Base-by-base conservation (phyloP, 2,113 vertebrate genomes). In the Sceloporus undulatus region DNA sequence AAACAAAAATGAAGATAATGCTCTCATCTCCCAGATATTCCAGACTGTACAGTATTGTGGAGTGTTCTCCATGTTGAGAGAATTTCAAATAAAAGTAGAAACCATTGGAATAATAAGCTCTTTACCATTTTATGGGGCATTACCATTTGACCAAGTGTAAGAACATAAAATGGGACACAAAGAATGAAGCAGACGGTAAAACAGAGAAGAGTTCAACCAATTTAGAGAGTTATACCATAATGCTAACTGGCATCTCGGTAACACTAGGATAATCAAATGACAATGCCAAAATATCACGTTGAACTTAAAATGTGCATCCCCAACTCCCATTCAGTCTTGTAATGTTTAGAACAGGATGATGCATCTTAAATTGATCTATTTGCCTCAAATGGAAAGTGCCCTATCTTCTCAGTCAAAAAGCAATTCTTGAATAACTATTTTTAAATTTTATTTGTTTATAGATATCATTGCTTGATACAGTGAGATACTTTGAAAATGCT, bases 351-450 rank as follows among this genome's bases (percentile, higher is more conserved):
- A 14, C 73, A 88, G 0, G 1, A 4, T 0, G 54, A 7, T 85
- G 92, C 71, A 91, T 7, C 18, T 85, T 21, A 29, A 56, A 70
- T 90, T 91, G 1, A 48, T 70, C 75, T 85, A 9, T 23, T 21
- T 79, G 10, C 59, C 84, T 70, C 29, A 87, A 34, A 86, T 87
- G 48, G 48, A 48, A 48, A 68, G 21, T 73, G 71, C 59, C 38
- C 2, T 66, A 25, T 86, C 89, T 88, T 91, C 42, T 86, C 75
- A 90, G 83, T 1, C 1, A 85, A 1, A 2, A 71, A 29, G 71
- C 88, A 3, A 0, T 29, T 86, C 91, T 74, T 84, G n/a, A 79
- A 78, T 91, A 88, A 91, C 19, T 1, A 91, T 62, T 14, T 62
- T 62, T 62, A 62, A 56, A 56, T 59, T 62, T 62, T 62, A 18